phyloP scores from a whole-genome alignment of 2,888 invertebrate species.

The Sipunculus nudus region DNA sequence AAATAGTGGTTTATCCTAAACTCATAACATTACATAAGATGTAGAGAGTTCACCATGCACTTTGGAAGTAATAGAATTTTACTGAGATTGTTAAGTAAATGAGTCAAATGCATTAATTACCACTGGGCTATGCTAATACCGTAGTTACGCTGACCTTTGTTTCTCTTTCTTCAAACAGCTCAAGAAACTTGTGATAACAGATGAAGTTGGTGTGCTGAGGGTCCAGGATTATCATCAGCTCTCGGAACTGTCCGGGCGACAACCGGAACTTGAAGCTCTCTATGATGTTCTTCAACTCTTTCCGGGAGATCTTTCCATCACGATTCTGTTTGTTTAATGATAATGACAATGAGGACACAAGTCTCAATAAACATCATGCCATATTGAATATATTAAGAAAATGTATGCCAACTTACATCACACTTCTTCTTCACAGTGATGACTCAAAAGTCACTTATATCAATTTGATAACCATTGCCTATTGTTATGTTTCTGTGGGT shows the following conservation, averaged over 20 bases:
- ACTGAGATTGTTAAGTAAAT: too few species aligned
- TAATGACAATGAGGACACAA: background rate
- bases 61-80: too few species aligned
- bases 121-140: too few species aligned
- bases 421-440: background rate
- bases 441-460: too few species aligned
- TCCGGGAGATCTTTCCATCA: conserved; percentile 55
- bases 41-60: too few species aligned
- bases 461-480: too few species aligned
- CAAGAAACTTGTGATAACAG: conserved; percentile 59
- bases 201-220: conserved; percentile 55
- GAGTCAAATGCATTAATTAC: too few species aligned
- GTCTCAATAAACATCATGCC: background rate
- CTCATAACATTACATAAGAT: too few species aligned
- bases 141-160: conserved; percentile 47
- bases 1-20: too few species aligned
- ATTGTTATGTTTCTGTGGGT: too few species aligned
- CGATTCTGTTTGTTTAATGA: conserved; percentile 53
- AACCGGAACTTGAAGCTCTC: conserved; percentile 58
- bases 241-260: conserved; percentile 55
- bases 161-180: conserved; percentile 61
- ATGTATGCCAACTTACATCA: background rate
- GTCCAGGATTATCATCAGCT: conserved; percentile 54
- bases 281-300: conserved; percentile 52
- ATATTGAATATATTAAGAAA: background rate